These are phyloP conservation scores for Blastobasis adustella DNA, from an alignment of 2,888 invertebrate genomes.

Conservation along the genomic window DNA sequence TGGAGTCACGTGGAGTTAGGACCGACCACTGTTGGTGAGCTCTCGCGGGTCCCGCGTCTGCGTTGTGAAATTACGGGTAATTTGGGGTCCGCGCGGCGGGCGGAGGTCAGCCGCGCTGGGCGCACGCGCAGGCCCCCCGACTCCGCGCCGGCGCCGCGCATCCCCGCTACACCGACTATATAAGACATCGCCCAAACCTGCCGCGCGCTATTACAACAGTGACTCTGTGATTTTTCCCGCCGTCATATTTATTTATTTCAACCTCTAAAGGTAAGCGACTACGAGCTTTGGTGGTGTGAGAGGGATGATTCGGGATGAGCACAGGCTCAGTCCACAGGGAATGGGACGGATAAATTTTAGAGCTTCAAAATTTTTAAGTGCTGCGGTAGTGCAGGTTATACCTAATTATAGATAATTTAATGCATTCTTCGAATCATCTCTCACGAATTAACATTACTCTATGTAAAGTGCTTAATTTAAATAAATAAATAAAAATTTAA, in stretches of 20 bases:
- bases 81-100: constrained; percentile 3
- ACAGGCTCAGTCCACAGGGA: too few relatives aligned
- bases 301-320: constrained; percentile 38
- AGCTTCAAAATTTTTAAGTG: too few relatives aligned
- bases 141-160: constrained; percentile 36
- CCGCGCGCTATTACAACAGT: constrained; percentile 73
- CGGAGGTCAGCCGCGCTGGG: constrained; percentile 21
- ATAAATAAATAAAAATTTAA: too few relatives aligned
- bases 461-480: too few relatives aligned
- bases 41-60: neutral
- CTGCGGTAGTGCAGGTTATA: too few relatives aligned
- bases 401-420: too few relatives aligned
- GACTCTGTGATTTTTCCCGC: constrained; percentile 70
- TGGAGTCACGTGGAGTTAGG: constrained; percentile 1
- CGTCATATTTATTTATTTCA: constrained; percentile 54
- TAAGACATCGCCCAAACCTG: constrained; percentile 62
- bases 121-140: constrained; percentile 22
- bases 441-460: too few relatives aligned
- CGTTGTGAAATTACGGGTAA: neutral
- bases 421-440: too few relatives aligned
- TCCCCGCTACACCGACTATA: constrained; percentile 69
- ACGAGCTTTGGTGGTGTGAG: constrained; percentile 29
- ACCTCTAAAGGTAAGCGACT: constrained; percentile 62
- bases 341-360: too few relatives aligned
- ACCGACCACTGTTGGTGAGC: constrained; percentile 5